These are phyloP conservation scores for Pemphredon lugubris DNA, from an alignment of 2,888 invertebrate species.

Conservation along the genomic window DNA sequence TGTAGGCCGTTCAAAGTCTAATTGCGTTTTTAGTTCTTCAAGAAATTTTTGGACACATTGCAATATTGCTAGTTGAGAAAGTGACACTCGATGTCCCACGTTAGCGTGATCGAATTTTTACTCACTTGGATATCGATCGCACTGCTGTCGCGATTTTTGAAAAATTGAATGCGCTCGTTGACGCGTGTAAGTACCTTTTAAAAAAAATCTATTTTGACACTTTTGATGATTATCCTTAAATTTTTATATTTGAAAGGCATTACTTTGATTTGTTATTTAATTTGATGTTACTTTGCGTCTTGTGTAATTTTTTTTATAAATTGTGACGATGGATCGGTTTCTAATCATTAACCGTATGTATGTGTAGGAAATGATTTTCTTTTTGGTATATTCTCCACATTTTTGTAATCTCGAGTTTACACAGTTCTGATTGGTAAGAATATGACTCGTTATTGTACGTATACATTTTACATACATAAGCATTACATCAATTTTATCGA, in stretches of 20 bases:
- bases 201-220: neutral
- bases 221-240: conserved; percentile 1
- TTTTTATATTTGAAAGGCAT: conserved; percentile 1
- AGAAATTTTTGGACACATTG: conserved; percentile 70
- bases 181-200: too few species aligned
- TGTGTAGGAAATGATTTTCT: conserved; percentile 3
- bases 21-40: conserved; percentile 62
- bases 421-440: conserved; percentile 9
- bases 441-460: conserved; percentile 14
- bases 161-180: conserved; percentile 8
- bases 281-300: neutral
- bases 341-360: conserved; percentile 1
- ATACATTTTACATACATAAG: conserved; percentile 8
- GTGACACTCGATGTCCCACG: conserved; percentile 75
- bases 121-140: conserved; percentile 24
- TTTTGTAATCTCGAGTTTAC: conserved; percentile 2
- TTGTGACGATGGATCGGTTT: conserved; percentile 8
- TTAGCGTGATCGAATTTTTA: conserved; percentile 69
- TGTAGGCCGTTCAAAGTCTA: conserved; percentile 63
- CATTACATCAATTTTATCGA: neutral
- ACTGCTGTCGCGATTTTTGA: conserved; percentile 4
- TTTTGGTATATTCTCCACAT: conserved; percentile 9
- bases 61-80: conserved; percentile 73
- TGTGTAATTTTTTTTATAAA: conserved; percentile 4
- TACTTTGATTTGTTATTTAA: neutral